Percentiles rank a stretch among this genome's conserved stretches.
phyloP scores from a whole-genome alignment of 2,888 invertebrate species.

The Drosophila seclusa region DNA sequence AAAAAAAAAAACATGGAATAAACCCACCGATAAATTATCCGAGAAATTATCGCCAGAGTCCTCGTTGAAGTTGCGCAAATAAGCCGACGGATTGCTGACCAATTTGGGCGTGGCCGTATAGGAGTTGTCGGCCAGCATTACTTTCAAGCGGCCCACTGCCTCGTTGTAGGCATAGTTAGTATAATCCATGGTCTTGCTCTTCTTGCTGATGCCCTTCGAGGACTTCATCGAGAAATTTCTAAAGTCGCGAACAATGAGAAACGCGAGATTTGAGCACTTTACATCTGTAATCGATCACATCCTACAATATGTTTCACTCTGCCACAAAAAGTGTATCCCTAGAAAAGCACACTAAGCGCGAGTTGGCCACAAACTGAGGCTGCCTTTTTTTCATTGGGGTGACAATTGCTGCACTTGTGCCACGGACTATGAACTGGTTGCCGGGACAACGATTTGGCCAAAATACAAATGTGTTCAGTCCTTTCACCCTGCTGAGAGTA shows the following conservation, averaged over 20 bases:
- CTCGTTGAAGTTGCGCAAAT: conserved; percentile 83
- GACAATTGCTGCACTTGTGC: conserved; percentile 53
- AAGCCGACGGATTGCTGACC: conserved; percentile 60
- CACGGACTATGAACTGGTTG: conserved; percentile 44
- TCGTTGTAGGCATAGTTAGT: conserved; percentile 94
- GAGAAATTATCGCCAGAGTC: conserved; percentile 87
- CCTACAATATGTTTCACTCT: conserved; percentile 29
- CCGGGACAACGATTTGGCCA: conserved; percentile 73
- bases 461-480: conserved; percentile 52
- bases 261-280: conserved; percentile 28
- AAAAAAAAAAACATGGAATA: not conserved
- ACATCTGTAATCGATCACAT: conserved; percentile 64
- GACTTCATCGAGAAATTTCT: conserved; percentile 83
- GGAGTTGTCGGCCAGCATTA: conserved; percentile 90
- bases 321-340: conserved; percentile 18
- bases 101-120: conserved; percentile 86
- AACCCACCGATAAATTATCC: conserved; percentile 85
- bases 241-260: conserved; percentile 34
- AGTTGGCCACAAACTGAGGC: conserved; percentile 62
- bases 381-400: conserved; percentile 50
- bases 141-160: conserved; percentile 91
- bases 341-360: conserved; percentile 36
- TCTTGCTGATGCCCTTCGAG: conserved; percentile 82
- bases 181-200: conserved; percentile 88
- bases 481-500: conserved; percentile 51